A percentile compares a stretch with the other conserved stretches of the same genome.
These are phyloP conservation scores for human (Homo sapiens) DNA, from an alignment of 2,113 vertebrate species.

Conservation along the genomic window GRCh38 chr1:185129001-185129500, in stretches of 20 bases:
- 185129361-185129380: slow-evolving; percentile 11
- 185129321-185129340: slow-evolving; percentile 6
- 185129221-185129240: not conserved
- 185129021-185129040: slow-evolving; percentile 25
- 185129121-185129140: slow-evolving; percentile 24
- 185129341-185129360: not conserved
- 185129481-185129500: not conserved
- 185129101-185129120: not conserved
- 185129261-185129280: not conserved
- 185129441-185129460: not conserved
- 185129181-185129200: not conserved
- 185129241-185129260: slow-evolving; percentile 1
- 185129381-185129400: not conserved
- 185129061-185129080: not conserved
- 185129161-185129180: slow-evolving; percentile 23
- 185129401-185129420: not conserved
- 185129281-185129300: slow-evolving; percentile 41
- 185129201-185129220: not conserved
- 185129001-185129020: slow-evolving; percentile 23
- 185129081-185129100: not conserved
- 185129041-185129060: slow-evolving; percentile 18
- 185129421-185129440: not conserved
- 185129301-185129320: not conserved
- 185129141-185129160: not conserved
- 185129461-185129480: not conserved